phyloP scores from a whole-genome alignment of 2,888 invertebrate genomes.

The Mimumesa dahlbomi region DNA sequence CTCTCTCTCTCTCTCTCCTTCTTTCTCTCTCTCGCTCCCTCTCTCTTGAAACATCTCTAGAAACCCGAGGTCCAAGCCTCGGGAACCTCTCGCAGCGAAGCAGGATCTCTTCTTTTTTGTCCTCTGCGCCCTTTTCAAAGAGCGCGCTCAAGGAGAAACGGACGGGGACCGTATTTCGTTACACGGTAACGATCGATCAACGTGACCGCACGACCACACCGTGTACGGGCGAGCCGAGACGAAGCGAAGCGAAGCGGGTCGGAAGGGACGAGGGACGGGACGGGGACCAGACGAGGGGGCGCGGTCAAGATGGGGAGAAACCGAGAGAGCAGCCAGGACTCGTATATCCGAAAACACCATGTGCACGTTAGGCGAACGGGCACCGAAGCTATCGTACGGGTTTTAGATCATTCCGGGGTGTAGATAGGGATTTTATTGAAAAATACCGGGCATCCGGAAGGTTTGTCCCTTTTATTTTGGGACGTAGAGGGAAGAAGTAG shows the following conservation, averaged over 20 bases:
- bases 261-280: conserved; percentile 18
- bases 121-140: conserved; percentile 65
- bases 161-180: conserved; percentile 66
- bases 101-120: conserved; percentile 52
- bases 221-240: conserved; percentile 39
- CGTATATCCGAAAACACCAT: conserved; percentile 37
- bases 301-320: conserved; percentile 57
- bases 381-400: no score
- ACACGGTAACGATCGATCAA: conserved; percentile 69
- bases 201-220: conserved; percentile 68
- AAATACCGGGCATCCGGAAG: no score
- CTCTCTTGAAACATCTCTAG: conserved; percentile 46
- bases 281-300: conserved; percentile 47
- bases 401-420: no score
- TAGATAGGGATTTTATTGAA: no score
- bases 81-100: no score
- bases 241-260: conserved; percentile 18
- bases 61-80: conserved; percentile 52
- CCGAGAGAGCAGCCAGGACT: conserved; percentile 30
- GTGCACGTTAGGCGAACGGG: conserved; percentile 27
- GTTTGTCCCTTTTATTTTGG: no score
- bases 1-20: neutral
- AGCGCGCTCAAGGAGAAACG: conserved; percentile 68
- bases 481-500: no score
- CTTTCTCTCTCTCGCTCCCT: neutral